Evolutionary conservation across 2,113 vertebrate genomes (phyloP).

Genomic region (Falco punctatus): DNA sequence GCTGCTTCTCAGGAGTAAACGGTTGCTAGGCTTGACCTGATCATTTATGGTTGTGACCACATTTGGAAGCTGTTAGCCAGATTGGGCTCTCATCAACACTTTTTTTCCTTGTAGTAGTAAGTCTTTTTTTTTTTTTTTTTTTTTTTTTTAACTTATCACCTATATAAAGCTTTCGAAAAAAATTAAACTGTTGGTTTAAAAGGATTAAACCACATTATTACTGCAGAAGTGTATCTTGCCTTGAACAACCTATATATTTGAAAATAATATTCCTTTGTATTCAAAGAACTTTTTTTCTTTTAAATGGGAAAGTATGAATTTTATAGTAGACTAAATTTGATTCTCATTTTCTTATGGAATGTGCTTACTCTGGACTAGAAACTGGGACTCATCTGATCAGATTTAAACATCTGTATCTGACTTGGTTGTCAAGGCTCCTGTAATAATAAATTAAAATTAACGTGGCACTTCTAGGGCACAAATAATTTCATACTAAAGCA

Average conservation of each 20-base stretch:
- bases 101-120: not conserved
- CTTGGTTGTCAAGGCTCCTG: not conserved
- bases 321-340: not conserved
- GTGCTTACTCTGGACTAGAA: not conserved
- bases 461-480: not conserved
- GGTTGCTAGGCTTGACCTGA: not conserved
- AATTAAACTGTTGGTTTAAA: not conserved
- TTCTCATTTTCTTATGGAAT: not conserved
- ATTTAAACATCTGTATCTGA: not conserved
- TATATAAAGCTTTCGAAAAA: not conserved
- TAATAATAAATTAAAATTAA: not conserved
- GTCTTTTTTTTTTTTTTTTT: no score
- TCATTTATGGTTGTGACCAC: not conserved
- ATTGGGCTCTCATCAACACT: not conserved
- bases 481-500: not conserved
- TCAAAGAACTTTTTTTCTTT: not conserved
- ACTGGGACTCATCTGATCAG: not conserved
- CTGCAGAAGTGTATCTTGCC: not conserved
- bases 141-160: not conserved
- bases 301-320: not conserved
- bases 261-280: not conserved
- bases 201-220: not conserved
- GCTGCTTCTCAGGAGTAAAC: not conserved
- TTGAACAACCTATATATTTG: not conserved
- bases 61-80: not conserved